A percentile compares a stretch with the other conserved stretches of the same genome.
Evolutionary conservation across 1,140 invertebrate genomes (phyloP).

Genomic region (Drosophila lini): DNA sequence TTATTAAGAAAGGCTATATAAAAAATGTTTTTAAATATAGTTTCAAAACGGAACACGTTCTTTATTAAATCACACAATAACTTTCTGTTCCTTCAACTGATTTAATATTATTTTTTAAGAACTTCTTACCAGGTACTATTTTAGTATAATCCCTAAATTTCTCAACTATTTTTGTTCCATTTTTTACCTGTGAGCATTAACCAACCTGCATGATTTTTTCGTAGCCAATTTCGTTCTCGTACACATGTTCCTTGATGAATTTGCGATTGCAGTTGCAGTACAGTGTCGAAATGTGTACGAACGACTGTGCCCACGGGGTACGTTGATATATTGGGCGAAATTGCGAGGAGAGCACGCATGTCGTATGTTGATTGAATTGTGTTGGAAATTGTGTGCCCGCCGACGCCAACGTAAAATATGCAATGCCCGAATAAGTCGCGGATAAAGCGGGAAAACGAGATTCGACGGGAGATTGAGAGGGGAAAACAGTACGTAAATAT

Average conservation of each 20-base stretch:
- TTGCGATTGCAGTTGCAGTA: slow-evolving; percentile 87
- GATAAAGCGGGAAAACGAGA: slow-evolving; percentile 4
- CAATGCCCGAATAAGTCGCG: slow-evolving; percentile 38
- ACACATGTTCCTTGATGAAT: slow-evolving; percentile 86
- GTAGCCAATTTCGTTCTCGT: slow-evolving; percentile 85
- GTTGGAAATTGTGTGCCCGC: slow-evolving; percentile 75
- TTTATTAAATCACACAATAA: not conserved
- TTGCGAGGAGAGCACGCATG: slow-evolving; percentile 43
- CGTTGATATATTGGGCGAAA: slow-evolving; percentile 9
- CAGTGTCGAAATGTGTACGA: slow-evolving; percentile 88
- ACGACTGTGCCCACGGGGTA: slow-evolving; percentile 79
- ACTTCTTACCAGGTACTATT: no score
- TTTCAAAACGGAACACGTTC: not conserved
- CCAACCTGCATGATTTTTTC: slow-evolving; percentile 85
- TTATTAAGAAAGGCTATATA: not conserved
- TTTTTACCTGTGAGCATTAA: slow-evolving; percentile 38
- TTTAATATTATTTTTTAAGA: not conserved
- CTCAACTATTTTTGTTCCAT: slow-evolving; percentile 4
- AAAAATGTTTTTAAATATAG: not conserved
- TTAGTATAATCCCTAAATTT: not conserved
- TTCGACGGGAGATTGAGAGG: not conserved
- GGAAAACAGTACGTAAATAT: slow-evolving; percentile 57
- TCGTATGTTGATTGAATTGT: slow-evolving; percentile 81
- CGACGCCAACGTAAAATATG: slow-evolving; percentile 66
- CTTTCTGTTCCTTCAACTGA: not conserved